Conservation (phyloP, 2,888 invertebrate species). For the Drosophila nr. perissopoda region DNA sequence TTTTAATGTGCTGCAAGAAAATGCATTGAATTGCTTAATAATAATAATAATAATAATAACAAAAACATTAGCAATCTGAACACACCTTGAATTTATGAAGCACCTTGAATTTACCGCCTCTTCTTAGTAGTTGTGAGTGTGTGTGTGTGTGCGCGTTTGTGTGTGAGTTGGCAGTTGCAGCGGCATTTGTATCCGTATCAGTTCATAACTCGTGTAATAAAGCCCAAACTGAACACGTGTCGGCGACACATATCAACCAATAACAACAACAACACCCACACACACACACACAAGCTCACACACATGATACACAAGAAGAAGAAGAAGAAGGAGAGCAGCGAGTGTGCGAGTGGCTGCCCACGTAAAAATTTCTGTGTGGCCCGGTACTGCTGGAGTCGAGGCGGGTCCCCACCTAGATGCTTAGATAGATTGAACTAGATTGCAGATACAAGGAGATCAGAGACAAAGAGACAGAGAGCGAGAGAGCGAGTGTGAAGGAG, state of each 20-base stretch:
- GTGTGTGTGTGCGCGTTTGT: not conserved
- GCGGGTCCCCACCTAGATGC: constrained; percentile 65
- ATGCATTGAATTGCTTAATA: constrained; percentile 20
- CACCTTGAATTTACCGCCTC: constrained; percentile 27
- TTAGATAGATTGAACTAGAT: constrained; percentile 74
- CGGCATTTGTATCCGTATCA: constrained; percentile 31
- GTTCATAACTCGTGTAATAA: constrained; percentile 65
- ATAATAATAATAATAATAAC: constrained; percentile 15
- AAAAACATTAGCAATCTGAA: not conserved
- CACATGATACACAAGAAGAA: not conserved
- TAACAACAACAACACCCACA: constrained; percentile 16
- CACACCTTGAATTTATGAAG: constrained; percentile 28
- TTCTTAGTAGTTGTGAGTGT: not conserved
- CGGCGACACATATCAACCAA: constrained; percentile 72
- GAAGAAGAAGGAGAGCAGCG: not conserved
- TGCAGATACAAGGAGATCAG: constrained; percentile 23
- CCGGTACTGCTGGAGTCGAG: constrained; percentile 8
- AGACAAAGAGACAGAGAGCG: not conserved
- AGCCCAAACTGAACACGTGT: constrained; percentile 68
- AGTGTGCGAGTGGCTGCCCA: constrained; percentile 30
- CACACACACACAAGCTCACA: not conserved
- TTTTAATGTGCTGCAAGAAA: constrained; percentile 38
- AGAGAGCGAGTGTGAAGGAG: not conserved
- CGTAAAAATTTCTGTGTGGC: constrained; percentile 38
- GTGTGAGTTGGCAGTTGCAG: not conserved